A percentile compares a stretch with the other conserved stretches of the same genome.
These are phyloP conservation scores for Myxocyprinus asiaticus DNA, from an alignment of 2,113 vertebrate species.

Conservation along the genomic window DNA sequence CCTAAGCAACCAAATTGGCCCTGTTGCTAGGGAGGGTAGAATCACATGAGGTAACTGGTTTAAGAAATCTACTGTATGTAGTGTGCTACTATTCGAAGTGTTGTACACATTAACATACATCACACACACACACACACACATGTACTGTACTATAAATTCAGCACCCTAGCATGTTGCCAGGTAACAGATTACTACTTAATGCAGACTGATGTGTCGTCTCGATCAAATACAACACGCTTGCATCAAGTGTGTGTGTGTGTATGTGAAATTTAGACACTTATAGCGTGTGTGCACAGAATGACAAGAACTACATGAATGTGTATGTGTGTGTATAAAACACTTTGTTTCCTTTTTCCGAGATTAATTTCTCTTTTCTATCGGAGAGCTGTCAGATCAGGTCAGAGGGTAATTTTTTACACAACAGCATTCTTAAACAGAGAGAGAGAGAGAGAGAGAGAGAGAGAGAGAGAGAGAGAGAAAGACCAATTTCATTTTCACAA, in stretches of 20 bases:
- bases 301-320: background rate
- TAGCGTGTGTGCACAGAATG: background rate
- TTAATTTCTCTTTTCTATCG: slow-evolving; percentile 12
- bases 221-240: background rate
- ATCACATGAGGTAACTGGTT: too few relatives aligned
- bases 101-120: background rate
- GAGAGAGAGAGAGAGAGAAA: background rate
- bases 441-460: slow-evolving; percentile 5
- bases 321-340: background rate
- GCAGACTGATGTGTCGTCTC: slow-evolving; percentile 17
- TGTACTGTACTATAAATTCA: too few relatives aligned
- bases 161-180: background rate
- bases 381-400: slow-evolving; percentile 29
- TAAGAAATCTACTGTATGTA: background rate
- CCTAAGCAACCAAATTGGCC: too few relatives aligned
- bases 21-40: too few relatives aligned
- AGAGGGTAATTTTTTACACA: slow-evolving; percentile 14
- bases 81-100: background rate
- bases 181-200: slow-evolving; percentile 37
- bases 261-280: background rate
- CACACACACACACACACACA: background rate
- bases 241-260: slow-evolving; percentile 56
- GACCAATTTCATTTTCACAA: background rate
- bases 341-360: slow-evolving; percentile 18
- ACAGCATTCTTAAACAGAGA: background rate